These are phyloP conservation scores for Amphimallon solstitiale DNA, from an alignment of 2,888 invertebrate species.

Conservation along the genomic window DNA sequence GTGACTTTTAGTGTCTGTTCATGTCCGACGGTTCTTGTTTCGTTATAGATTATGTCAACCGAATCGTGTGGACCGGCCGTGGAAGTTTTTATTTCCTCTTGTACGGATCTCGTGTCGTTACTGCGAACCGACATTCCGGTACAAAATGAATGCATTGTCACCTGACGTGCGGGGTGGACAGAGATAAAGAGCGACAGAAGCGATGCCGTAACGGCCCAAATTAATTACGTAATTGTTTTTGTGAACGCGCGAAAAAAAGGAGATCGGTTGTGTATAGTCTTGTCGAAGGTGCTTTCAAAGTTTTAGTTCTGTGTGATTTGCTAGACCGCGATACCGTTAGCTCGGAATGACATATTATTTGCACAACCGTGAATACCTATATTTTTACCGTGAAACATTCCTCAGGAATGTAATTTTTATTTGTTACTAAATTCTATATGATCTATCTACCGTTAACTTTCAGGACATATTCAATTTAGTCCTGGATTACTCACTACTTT, in stretches of 20 bases:
- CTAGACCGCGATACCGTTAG: no score
- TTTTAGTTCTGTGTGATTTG: not conserved
- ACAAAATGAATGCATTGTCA: not conserved
- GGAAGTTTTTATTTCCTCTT: no score
- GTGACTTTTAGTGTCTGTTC: slow-evolving; percentile 6
- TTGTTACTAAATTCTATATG: no score
- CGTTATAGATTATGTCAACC: not conserved
- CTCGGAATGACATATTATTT: no score
- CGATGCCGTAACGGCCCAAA: not conserved
- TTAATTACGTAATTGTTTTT: slow-evolving; percentile 6
- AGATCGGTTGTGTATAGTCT: not conserved
- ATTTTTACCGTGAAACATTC: no score
- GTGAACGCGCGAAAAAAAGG: not conserved
- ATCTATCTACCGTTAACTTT: no score
- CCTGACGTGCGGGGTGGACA: not conserved
- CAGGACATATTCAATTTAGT: no score
- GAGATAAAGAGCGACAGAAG: not conserved
- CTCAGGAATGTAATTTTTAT: no score
- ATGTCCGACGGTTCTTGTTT: not conserved
- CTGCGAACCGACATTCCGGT: not conserved
- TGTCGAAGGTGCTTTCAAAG: not conserved
- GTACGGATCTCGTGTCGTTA: no score
- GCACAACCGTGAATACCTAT: no score
- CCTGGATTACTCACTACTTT: no score
- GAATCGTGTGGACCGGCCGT: no score